Evolutionary conservation across 2,113 vertebrate genomes (phyloP), one percentile per base, ranked within the genome.

Genomic region (Chlorocebus sabaeus): DNA sequence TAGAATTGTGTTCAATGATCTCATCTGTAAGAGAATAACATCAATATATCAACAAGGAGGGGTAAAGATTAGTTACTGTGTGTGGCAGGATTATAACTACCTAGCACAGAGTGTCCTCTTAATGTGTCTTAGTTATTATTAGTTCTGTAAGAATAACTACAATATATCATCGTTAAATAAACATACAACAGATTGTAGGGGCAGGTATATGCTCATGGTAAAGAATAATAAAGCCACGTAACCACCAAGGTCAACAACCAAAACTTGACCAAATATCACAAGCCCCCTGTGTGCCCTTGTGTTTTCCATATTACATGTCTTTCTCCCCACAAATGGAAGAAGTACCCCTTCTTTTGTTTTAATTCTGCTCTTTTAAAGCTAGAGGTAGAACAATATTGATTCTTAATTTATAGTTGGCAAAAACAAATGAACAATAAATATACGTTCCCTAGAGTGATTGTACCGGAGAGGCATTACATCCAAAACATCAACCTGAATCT

Each of bases 351-450:
- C 90, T 95, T 40, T 81, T 72, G 25, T 79, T 97, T 97, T 89
- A 75, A 93, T 75, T 85, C 89, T 40, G 84, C 97, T 57, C 93
- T 97, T 86, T 97, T 97, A 94, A 50, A 98, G 22, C 45, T 96
- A 92, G 98, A 98, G 92, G 78, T 95, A 88, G 78, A 96, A 84
- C 9, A 7, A 0, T 96, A 97, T 97, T 89, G 97, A 98, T 98
- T 98, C 88, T 98, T 88, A 95, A 32, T 98, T 98, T 98, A 93
- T 97, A 97, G 38, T 32, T 98, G 98, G 95, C 81, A 98, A 97
- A 98, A 98, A 95, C 97, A 98, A 98, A 98, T 97, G 84, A 87
- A 92, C 85, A 98, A 95, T 96, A 92, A 98, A 73, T 87, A 92
- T 45, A 72, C 90, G 43, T 23, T 43, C 67, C 96, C 18, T 93